phyloP scores from a whole-genome alignment of 2,888 invertebrate species.

The Magallana nippona region DNA sequence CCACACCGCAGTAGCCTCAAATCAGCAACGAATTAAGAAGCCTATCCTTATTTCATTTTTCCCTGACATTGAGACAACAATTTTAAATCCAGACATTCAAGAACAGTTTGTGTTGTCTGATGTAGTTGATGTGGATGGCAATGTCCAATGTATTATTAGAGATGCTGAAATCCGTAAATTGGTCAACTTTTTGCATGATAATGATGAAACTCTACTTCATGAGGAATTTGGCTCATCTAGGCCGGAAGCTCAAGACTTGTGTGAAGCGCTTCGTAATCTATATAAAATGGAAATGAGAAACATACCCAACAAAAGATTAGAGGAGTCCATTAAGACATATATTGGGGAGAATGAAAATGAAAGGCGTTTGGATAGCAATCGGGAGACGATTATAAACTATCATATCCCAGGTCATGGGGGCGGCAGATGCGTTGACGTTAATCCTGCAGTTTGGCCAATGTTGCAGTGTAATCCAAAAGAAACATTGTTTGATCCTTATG shows the following conservation, averaged over 20 bases:
- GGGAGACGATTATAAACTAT: background rate
- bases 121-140: background rate
- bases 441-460: background rate
- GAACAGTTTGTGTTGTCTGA: slow-evolving; percentile 6
- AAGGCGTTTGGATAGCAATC: background rate
- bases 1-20: background rate
- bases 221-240: background rate
- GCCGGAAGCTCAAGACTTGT: background rate
- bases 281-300: slow-evolving; percentile 16
- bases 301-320: background rate
- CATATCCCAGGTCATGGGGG: background rate
- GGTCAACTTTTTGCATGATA: background rate
- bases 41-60: slow-evolving; percentile 18
- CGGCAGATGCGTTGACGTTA: background rate
- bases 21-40: background rate
- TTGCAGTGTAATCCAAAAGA: slow-evolving; percentile 15
- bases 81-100: background rate
- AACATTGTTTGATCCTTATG: background rate
- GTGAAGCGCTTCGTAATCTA: background rate
- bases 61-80: background rate
- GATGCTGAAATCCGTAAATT: slow-evolving; percentile 13
- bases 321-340: background rate
- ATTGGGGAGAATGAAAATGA: background rate
- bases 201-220: background rate
- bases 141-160: background rate